phyloP scores from a whole-genome alignment of 2,888 invertebrate genomes.

The Meloe dianella region DNA sequence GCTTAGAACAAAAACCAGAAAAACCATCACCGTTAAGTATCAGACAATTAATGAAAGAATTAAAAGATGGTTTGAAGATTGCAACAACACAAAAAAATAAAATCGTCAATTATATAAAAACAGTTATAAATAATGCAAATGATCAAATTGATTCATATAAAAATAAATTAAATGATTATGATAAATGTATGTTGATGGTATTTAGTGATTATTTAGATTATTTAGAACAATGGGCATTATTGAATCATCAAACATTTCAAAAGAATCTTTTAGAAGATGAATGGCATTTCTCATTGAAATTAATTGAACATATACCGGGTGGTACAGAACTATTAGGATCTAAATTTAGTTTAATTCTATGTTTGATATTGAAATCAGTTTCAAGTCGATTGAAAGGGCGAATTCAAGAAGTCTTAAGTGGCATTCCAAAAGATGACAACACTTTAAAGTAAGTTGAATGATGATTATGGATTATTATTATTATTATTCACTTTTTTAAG shows the following conservation, averaged over 20 bases:
- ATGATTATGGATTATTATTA: conserved; percentile 42
- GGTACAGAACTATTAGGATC: conserved; percentile 77
- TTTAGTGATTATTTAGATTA: conserved; percentile 84
- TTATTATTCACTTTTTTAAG: conserved; percentile 52
- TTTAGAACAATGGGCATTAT: conserved; percentile 80
- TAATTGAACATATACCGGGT: conserved; percentile 77
- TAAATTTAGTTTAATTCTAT: conserved; percentile 71
- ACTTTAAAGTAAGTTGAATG: conserved; percentile 49
- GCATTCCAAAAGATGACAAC: conserved; percentile 50
- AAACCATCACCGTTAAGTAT: conserved; percentile 87
- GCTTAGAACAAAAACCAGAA: conserved; percentile 81
- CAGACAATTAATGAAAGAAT: conserved; percentile 77
- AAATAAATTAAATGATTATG: conserved; percentile 73
- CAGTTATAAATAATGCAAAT: conserved; percentile 62
- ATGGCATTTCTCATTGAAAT: conserved; percentile 83
- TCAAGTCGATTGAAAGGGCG: conserved; percentile 59
- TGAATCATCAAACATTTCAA: conserved; percentile 69
- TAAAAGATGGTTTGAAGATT: conserved; percentile 86
- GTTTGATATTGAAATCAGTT: conserved; percentile 60
- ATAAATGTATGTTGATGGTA: conserved; percentile 67
- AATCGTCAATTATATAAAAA: conserved; percentile 71
- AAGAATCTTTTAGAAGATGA: conserved; percentile 85
- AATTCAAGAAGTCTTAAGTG: conserved; percentile 55
- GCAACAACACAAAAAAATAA: conserved; percentile 82
- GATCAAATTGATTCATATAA: conserved; percentile 62